Percentiles rank a stretch among this genome's conserved stretches.
phyloP scores from a whole-genome alignment of 2,113 vertebrate genomes.

The Hippocampus guttulatus region DNA sequence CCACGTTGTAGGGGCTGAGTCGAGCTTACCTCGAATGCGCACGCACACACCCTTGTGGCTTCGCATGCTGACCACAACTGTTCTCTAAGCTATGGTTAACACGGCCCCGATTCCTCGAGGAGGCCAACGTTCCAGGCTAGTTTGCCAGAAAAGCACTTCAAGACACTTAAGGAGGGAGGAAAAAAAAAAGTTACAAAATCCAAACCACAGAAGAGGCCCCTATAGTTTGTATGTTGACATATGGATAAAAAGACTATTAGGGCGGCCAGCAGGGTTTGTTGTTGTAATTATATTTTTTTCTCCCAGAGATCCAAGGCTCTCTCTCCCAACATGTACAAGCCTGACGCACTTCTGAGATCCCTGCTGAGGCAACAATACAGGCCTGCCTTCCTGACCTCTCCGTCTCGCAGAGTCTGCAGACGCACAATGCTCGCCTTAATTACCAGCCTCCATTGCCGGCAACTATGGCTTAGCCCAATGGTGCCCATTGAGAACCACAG shows the following conservation, averaged over 20 bases:
- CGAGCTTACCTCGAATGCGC: not conserved
- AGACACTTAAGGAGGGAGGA: constrained; percentile 12
- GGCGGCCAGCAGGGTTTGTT: constrained; percentile 38
- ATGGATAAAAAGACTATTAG: constrained; percentile 33
- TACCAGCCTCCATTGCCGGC: constrained; percentile 70
- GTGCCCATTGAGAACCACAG: constrained; percentile 64
- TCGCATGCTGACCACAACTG: constrained; percentile 18
- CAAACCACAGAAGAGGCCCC: constrained; percentile 31
- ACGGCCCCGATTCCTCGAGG: constrained; percentile 15
- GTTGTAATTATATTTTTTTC: constrained; percentile 31
- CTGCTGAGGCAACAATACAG: constrained; percentile 65
- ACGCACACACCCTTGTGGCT: constrained; percentile 13
- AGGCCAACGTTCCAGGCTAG: constrained; percentile 6
- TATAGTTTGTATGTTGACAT: constrained; percentile 40
- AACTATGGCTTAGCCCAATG: constrained; percentile 67
- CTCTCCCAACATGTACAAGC: constrained; percentile 51
- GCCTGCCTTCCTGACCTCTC: constrained; percentile 73
- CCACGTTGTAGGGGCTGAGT: not conserved
- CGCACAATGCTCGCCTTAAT: constrained; percentile 75
- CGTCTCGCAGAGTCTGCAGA: constrained; percentile 67
- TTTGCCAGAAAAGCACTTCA: constrained; percentile 21
- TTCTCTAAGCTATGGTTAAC: constrained; percentile 27
- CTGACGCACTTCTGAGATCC: constrained; percentile 52
- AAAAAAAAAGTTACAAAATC: constrained; percentile 24
- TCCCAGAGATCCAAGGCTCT: constrained; percentile 30